Evolutionary conservation across 1,140 invertebrate species (phyloP).

Genomic region (Hestina assimilis): DNA sequence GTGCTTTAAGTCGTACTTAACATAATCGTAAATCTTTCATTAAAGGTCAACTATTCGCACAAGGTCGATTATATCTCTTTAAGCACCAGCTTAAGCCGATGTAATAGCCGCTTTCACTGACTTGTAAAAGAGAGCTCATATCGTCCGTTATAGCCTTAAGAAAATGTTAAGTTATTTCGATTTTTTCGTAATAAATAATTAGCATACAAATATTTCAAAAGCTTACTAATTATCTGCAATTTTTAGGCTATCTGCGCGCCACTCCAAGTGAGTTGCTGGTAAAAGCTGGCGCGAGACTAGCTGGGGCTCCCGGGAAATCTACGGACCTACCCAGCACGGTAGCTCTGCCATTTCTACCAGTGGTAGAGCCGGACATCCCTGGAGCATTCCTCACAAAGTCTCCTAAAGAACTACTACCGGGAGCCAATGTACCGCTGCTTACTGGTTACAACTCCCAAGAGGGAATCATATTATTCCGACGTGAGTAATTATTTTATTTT

Average conservation of each 20-base stretch:
- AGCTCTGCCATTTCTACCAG: conserved; percentile 76
- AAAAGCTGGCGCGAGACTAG: conserved; percentile 61
- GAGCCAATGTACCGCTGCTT: conserved; percentile 76
- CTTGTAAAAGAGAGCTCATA: no score
- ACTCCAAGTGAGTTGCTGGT: conserved; percentile 71
- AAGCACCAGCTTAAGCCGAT: background rate
- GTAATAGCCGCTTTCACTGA: background rate
- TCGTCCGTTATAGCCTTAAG: no score
- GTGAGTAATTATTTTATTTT: conserved; percentile 52
- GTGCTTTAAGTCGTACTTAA: conserved; percentile 1
- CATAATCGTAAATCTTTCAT: conserved; percentile 12
- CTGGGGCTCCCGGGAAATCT: conserved; percentile 62
- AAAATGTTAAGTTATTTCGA: no score
- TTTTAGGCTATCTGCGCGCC: conserved; percentile 66
- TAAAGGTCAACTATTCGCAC: conserved; percentile 5
- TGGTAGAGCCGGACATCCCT: conserved; percentile 56
- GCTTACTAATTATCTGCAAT: no score
- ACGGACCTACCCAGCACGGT: conserved; percentile 76
- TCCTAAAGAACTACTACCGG: conserved; percentile 74
- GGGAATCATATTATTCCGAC: conserved; percentile 76
- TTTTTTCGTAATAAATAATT: no score
- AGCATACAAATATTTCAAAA: no score
- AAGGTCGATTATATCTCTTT: conserved; percentile 13
- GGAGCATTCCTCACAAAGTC: conserved; percentile 79
- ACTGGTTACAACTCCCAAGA: conserved; percentile 80